Evolutionary conservation across 2,113 vertebrate species (phyloP).

Genomic region (zebrafish (Danio rerio)): GRCz12tu NC_133186.1:35791001-35791500

Average conservation of each 20-base stretch:
- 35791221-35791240: slow-evolving; percentile 38
- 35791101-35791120: slow-evolving; percentile 12
- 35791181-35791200: slow-evolving; percentile 13
- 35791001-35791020: slow-evolving; percentile 22
- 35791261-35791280: slow-evolving; percentile 45
- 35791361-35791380: slow-evolving; percentile 24
- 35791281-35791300: too few species aligned
- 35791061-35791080: neutral
- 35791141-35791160: neutral
- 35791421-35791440: neutral
- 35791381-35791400: neutral
- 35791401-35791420: neutral
- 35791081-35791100: slow-evolving; percentile 9
- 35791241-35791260: slow-evolving; percentile 46
- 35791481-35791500: neutral
- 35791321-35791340: neutral
- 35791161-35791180: slow-evolving; percentile 14
- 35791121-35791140: neutral
- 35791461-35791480: neutral
- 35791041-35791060: slow-evolving; percentile 7
- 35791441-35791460: neutral
- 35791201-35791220: slow-evolving; percentile 42
- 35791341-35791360: slow-evolving; percentile 5
- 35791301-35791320: slow-evolving; percentile 22
- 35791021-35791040: slow-evolving; percentile 14